Base-by-base conservation (phyloP, 2,113 vertebrate genomes). In the Aphyosemion australe region DNA sequence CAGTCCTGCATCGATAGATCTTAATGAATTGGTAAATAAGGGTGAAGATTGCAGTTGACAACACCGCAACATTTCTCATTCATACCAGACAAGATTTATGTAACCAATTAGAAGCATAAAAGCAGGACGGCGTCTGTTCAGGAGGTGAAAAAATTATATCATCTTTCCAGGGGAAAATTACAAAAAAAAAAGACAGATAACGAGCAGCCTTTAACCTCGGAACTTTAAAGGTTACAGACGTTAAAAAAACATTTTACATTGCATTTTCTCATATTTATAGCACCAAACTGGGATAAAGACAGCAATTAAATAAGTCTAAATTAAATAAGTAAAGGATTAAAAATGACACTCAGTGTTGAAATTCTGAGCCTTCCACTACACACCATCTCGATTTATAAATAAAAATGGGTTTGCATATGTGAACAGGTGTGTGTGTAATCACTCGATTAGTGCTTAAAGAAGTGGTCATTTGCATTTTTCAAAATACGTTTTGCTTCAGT, bases 1-100 rank as follows among this genome's bases (percentile, higher is more conserved):
- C 95, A 69, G 65, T 97, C 96, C 96, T 96, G 96, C 97, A 97
- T 98, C 97, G 95, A 98, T 99, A 79, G 65, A 98, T 99, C 97
- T 98, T 99, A 99, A 99, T 99, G 97, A 99, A 98, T 99, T 99
- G 97, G 97, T 99, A 99, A 99, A 99, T 99, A 99, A 99, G 97
- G 97, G 96, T 93, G 96, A 97, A 98, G 97, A 99, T 99, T 98
- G 95, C 95, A 95, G 95, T 96, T 96, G 96, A 99, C 96, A 99
- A 98, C 95, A 95, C 94, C 94, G 95, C 95, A 97, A 96, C 96
- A 98, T 97, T 97, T 92, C 96, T 99, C 96, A 98, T 97, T 98
- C 96, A 99, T 97, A 96, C 94, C 94, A 95, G 96, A 97, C 96
- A 98, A 99, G 97, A 99, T 99, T 99, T 98, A 99, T 99, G 96